Percentiles rank a stretch among this genome's conserved stretches.
These are phyloP conservation scores for Lineus longissimus DNA, from an alignment of 1,140 invertebrate species.

Conservation along the genomic window DNA sequence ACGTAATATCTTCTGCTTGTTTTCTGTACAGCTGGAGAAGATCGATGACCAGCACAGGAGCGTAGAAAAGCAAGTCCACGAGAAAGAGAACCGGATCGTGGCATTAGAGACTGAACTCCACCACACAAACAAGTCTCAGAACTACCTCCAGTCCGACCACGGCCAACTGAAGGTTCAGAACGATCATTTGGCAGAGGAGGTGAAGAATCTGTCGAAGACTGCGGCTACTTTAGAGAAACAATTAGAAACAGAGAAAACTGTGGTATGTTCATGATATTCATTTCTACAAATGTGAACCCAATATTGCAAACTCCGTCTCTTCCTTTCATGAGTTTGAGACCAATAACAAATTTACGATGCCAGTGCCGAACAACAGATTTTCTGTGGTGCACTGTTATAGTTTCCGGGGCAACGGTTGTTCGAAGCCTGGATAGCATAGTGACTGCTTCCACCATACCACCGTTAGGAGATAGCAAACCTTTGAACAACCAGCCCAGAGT, in stretches of 20 bases:
- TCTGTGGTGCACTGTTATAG: too few relatives aligned
- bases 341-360: too few relatives aligned
- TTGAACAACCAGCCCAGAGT: too few relatives aligned
- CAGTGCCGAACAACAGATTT: too few relatives aligned
- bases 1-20: neutral
- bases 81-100: constrained; percentile 20
- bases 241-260: constrained; percentile 29
- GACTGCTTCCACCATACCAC: too few relatives aligned
- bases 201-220: constrained; percentile 28
- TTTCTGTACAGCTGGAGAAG: constrained; percentile 8
- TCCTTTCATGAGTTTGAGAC: too few relatives aligned
- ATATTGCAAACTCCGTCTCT: too few relatives aligned
- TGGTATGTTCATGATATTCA: constrained; percentile 21
- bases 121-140: constrained; percentile 23
- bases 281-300: too few relatives aligned
- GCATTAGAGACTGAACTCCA: constrained; percentile 27
- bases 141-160: constrained; percentile 23
- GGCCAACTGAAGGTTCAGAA: constrained; percentile 24
- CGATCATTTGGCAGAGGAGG: constrained; percentile 29
- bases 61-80: neutral
- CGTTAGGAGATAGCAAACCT: too few relatives aligned
- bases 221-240: constrained; percentile 28
- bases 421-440: too few relatives aligned
- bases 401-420: too few relatives aligned
- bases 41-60: neutral